These are phyloP conservation scores for Ctenomys sociabilis DNA, from an alignment of 2,113 vertebrate species.

Conservation along the genomic window DNA sequence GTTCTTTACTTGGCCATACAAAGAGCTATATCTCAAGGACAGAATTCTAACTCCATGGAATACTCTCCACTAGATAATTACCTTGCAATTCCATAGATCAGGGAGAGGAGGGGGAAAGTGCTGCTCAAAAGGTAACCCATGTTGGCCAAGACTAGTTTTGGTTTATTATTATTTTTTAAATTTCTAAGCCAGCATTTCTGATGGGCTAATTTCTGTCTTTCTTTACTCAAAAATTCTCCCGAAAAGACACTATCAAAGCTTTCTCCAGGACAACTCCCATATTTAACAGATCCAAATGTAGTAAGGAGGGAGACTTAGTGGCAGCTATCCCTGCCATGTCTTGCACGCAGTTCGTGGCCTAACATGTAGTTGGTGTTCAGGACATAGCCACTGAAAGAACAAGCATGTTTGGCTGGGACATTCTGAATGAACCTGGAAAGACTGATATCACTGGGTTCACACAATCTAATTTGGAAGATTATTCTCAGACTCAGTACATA, in stretches of 20 bases:
- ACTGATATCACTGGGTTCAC: background rate
- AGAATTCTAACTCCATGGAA: conserved; percentile 46
- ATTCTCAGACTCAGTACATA: background rate
- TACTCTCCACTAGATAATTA: background rate
- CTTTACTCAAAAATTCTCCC: background rate
- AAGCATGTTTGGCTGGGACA: background rate
- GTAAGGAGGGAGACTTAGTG: conserved; percentile 17
- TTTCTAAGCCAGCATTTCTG: conserved; percentile 33
- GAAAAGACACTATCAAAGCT: conserved; percentile 40
- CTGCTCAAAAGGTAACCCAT: background rate
- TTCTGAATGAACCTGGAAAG: background rate
- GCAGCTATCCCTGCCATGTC: background rate
- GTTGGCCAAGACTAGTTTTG: background rate
- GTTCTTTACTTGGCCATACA: background rate
- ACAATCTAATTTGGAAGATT: background rate
- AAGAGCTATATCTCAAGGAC: conserved; percentile 35
- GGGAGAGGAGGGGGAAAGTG: background rate
- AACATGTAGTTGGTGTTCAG: background rate
- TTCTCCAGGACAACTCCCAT: background rate
- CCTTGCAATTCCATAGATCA: background rate
- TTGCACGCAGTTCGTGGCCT: background rate
- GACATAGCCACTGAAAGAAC: conserved; percentile 43
- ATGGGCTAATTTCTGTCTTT: conserved; percentile 28
- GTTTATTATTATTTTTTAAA: conserved; percentile 52
- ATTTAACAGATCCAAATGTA: background rate